These are phyloP conservation scores for Brenthis daphne DNA, from an alignment of 2,888 invertebrate species.

Conservation along the genomic window DNA sequence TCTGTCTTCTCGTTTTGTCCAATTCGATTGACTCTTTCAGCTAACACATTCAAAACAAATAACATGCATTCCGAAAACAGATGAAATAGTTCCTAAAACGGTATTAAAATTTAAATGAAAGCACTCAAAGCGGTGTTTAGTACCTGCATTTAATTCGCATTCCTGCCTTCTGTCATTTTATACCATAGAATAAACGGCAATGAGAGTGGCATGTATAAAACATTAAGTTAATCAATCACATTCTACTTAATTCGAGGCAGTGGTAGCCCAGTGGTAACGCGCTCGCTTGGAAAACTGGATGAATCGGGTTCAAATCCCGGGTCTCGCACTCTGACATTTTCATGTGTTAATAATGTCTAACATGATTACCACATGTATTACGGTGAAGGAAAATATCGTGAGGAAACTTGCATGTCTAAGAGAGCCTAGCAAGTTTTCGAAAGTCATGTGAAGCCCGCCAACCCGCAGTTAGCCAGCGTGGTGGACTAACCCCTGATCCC, in stretches of 20 bases:
- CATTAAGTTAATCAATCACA: neutral
- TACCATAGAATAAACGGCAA: conserved; percentile 34
- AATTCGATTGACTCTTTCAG: conserved; percentile 5
- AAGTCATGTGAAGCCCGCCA: too few species aligned
- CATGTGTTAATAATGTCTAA: too few species aligned
- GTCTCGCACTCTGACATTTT: too few species aligned
- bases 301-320: too few species aligned
- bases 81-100: conserved; percentile 38
- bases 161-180: conserved; percentile 55
- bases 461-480: too few species aligned
- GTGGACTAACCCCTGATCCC: too few species aligned
- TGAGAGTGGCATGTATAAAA: neutral
- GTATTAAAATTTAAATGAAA: conserved; percentile 41
- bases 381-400: too few species aligned
- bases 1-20: neutral
- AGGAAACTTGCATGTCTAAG: too few species aligned
- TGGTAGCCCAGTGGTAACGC: neutral
- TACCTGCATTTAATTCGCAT: conserved; percentile 52
- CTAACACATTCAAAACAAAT: conserved; percentile 18
- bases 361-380: too few species aligned
- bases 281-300: too few species aligned
- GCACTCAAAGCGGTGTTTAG: conserved; percentile 44
- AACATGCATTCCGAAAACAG: conserved; percentile 29
- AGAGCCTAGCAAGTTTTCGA: too few species aligned
- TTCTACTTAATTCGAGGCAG: neutral